Evolutionary conservation across 2,797 vertebrate genomes (phyloP).

Genomic region (Etheostoma perlongum): DNA sequence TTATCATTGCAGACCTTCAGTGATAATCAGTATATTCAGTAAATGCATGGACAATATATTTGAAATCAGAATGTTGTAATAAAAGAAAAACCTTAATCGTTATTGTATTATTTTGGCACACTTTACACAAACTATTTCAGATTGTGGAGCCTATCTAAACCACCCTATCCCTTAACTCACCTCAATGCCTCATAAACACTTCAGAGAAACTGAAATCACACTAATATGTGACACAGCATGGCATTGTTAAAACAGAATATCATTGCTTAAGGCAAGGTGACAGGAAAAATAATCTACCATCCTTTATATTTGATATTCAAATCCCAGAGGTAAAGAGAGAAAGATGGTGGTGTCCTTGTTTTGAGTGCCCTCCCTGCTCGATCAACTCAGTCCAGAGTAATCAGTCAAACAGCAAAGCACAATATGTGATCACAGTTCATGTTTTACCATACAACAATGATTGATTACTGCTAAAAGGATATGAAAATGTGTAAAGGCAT

Average conservation of each 20-base stretch:
- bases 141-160: slow-evolving; percentile 7
- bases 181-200: slow-evolving; percentile 52
- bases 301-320: slow-evolving; percentile 93
- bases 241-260: slow-evolving; percentile 87
- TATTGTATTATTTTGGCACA: slow-evolving; percentile 12
- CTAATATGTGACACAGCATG: slow-evolving; percentile 90
- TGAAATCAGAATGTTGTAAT: too few relatives aligned
- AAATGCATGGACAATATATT: too few relatives aligned
- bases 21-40: too few relatives aligned
- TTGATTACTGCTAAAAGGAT: slow-evolving; percentile 39
- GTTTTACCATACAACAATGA: slow-evolving; percentile 45
- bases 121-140: slow-evolving; percentile 10
- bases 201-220: slow-evolving; percentile 81
- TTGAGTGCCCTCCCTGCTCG: slow-evolving; percentile 71
- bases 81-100: not conserved
- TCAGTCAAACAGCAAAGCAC: slow-evolving; percentile 59
- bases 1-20: too few relatives aligned
- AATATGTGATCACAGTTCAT: slow-evolving; percentile 43
- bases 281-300: slow-evolving; percentile 88
- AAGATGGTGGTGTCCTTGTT: slow-evolving; percentile 85
- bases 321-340: slow-evolving; percentile 81
- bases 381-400: slow-evolving; percentile 59
- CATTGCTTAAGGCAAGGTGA: slow-evolving; percentile 93
- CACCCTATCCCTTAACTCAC: slow-evolving; percentile 40
- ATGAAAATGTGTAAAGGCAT: slow-evolving; percentile 18